Evolutionary conservation across 2,888 invertebrate genomes (phyloP), one percentile per base, ranked within the genome.

Genomic region (Thysanoteuthis rhombus): DNA sequence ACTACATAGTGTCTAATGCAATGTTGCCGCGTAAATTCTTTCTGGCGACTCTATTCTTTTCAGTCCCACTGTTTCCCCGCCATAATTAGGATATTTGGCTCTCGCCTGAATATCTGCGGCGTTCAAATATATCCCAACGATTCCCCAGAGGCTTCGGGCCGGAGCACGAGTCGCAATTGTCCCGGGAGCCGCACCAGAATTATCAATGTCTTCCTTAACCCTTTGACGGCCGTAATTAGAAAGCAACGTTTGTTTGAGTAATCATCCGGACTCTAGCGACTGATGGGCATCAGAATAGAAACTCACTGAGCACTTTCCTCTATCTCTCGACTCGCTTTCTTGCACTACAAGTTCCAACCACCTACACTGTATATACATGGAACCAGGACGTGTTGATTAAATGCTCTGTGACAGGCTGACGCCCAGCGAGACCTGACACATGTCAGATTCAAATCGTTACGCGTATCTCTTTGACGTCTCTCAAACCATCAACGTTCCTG

Each of bases 71-170:
- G n/a, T 75, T 75, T 75, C 75, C n/a, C n/a, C 75, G n/a, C 75
- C 75, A 75, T 75, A 75, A 75, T 75, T 75, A 75, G 75, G 75
- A 75, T 75, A n/a, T 75, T 75, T 75, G 75, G 75, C 75, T 75
- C 75, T 75, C 75, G 75, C 36, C 75, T 75, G 75, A 75, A 75
- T 75, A 75, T 75, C 75, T 36, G n/a, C 36, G n/a, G 75, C 75
- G 75, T 75, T 75, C 75, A 75, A n/a, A 75, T 75, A 75, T 75
- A 75, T 75, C 75, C 75, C 75, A 75, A 75, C n/a, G 75, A 75
- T 75, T 75, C 75, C 75, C 75, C n/a, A 75, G 75, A 75, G 75
- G 75, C 75, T 75, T 75, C 75, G 75, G n/a, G n/a, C 75, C n/a
- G n/a, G 75, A 75, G 75, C 75, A 75, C 12, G 75, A 75, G n/a